Conservation (phyloP, 2,888 invertebrate genomes). For the Glaucopsyche alexis region DNA sequence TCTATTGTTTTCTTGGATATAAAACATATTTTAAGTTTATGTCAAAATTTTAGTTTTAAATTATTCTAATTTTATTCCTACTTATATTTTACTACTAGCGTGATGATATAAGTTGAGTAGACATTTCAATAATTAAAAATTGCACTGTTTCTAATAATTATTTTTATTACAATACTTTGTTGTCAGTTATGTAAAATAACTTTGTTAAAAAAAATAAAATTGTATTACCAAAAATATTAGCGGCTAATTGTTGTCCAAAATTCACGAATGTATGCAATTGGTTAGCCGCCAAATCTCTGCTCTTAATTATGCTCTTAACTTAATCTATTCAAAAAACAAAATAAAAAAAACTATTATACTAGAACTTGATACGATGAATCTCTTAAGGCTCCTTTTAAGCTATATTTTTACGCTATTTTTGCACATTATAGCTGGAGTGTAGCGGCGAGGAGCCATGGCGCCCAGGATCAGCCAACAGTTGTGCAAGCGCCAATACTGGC, state of each 20-base stretch:
- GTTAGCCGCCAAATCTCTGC: no score
- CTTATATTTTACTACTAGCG: neutral
- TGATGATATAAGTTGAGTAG: neutral
- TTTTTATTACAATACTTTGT: no score
- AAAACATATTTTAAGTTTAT: neutral
- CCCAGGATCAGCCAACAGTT: conserved; percentile 69
- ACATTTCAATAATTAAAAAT: neutral
- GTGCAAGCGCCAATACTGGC: conserved; percentile 67
- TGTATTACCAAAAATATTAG: no score
- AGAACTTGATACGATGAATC: neutral
- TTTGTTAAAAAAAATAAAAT: no score
- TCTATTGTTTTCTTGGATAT: neutral
- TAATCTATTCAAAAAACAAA: no score
- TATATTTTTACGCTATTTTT: neutral
- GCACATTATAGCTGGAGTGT: conserved; percentile 59
- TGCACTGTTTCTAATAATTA: no score
- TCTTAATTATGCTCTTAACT: no score
- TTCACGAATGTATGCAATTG: no score
- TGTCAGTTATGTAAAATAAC: no score
- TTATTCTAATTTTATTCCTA: neutral
- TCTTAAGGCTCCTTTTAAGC: neutral
- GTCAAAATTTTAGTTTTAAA: neutral
- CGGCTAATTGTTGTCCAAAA: no score
- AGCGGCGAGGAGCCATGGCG: conserved; percentile 73
- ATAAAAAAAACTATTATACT: neutral